Percentiles rank a stretch among this genome's conserved stretches.
Evolutionary conservation across 1,140 invertebrate genomes (phyloP).

Genomic region (Bombus affinis): DNA sequence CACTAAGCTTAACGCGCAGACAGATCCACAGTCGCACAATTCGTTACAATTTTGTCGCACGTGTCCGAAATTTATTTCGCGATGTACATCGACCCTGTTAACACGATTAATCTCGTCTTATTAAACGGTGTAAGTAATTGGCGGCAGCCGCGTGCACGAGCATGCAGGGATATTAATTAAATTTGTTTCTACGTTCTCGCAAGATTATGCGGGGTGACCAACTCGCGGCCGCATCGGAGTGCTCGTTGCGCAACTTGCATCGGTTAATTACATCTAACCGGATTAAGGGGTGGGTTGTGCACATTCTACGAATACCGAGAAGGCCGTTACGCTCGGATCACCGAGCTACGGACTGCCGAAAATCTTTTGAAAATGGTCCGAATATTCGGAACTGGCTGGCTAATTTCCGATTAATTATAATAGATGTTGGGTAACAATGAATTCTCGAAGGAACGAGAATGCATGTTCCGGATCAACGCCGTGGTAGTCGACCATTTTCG

Average conservation of each 20-base stretch:
- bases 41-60: background rate
- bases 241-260: conserved; percentile 33
- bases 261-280: conserved; percentile 44
- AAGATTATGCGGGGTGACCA: background rate
- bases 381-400: background rate
- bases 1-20: background rate
- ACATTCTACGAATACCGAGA: conserved; percentile 14
- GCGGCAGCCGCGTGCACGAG: background rate
- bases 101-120: background rate
- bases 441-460: no score
- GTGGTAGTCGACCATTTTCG: conserved; percentile 4
- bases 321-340: background rate
- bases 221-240: background rate
- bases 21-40: no score
- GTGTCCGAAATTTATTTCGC: background rate
- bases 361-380: background rate
- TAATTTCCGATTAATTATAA: background rate
- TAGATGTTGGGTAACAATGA: no score
- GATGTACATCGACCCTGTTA: background rate
- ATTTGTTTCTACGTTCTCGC: conserved; percentile 13
- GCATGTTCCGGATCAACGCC: no score
- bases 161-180: conserved; percentile 9
- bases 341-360: no score
- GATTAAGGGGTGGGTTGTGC: conserved; percentile 29
- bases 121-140: conserved; percentile 10